Conservation (phyloP, 2,797 vertebrate genomes). For the Alca torda region DNA sequence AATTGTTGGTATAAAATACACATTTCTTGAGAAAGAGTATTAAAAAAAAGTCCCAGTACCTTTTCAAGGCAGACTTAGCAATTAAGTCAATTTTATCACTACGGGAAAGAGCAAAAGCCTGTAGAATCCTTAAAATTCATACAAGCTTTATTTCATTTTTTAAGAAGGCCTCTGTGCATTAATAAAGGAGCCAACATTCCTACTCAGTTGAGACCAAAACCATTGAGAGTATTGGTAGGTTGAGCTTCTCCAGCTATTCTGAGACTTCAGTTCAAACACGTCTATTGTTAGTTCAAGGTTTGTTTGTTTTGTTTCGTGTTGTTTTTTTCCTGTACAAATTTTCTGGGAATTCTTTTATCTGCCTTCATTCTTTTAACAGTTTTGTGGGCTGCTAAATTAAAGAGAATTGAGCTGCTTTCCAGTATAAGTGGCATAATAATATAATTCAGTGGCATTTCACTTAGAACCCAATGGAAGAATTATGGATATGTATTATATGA, state of each 20-base stretch:
- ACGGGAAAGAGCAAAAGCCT: neutral
- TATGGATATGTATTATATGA: neutral
- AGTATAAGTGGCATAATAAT: neutral
- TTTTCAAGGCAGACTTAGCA: neutral
- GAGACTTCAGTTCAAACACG: neutral
- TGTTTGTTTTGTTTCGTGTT: neutral
- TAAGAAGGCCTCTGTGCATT: neutral
- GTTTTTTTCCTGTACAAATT: neutral
- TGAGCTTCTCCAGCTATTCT: neutral
- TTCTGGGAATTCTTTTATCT: neutral
- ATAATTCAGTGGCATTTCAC: neutral
- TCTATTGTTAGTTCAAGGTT: neutral
- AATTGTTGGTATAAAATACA: rapidly evolving
- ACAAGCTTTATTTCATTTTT: neutral
- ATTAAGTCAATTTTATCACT: neutral
- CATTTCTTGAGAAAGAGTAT: neutral
- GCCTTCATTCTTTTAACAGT: neutral
- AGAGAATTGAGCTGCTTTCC: neutral
- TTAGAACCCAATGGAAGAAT: neutral
- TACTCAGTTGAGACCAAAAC: neutral
- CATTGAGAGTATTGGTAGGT: neutral
- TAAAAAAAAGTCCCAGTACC: neutral
- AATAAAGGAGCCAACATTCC: neutral
- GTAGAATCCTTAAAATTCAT: neutral
- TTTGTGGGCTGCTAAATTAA: neutral